phyloP scores from a whole-genome alignment of 2,113 vertebrate species.

The Picathartes gymnocephalus region DNA sequence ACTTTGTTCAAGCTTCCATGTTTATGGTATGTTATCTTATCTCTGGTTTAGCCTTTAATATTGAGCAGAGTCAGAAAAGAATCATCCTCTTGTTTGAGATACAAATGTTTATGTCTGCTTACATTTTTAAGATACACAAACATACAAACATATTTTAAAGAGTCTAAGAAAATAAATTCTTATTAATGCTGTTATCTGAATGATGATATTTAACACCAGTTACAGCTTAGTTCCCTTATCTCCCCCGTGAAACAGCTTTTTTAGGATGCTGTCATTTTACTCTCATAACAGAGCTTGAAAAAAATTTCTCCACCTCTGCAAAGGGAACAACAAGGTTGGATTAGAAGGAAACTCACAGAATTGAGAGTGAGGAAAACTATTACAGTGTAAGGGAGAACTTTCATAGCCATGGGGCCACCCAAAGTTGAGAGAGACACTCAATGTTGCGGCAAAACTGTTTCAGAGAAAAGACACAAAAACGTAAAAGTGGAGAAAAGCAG shows the following conservation, averaged over 20 bases:
- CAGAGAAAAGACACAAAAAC: not conserved
- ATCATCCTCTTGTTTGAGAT: slow-evolving; percentile 30
- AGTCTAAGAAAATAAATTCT: not conserved
- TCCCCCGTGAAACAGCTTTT: not conserved
- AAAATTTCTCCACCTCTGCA: not conserved
- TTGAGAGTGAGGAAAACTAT: not conserved
- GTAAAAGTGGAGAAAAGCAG: not conserved
- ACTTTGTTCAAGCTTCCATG: slow-evolving; percentile 23
- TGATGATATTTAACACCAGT: not conserved
- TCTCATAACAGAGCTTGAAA: not conserved
- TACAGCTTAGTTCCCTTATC: not conserved
- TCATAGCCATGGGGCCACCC: not conserved
- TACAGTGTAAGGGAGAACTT: not conserved
- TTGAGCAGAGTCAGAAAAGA: slow-evolving; percentile 13
- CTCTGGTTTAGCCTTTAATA: slow-evolving; percentile 48
- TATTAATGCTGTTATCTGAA: not conserved
- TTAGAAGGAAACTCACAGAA: not conserved
- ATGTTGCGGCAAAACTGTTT: fast-evolving
- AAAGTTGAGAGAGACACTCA: not conserved
- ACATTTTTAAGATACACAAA: slow-evolving; percentile 33
- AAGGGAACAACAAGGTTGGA: not conserved
- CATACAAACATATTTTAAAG: not conserved
- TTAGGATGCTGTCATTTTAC: not conserved
- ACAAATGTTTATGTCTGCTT: not conserved
- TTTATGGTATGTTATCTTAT: slow-evolving; percentile 45